phyloP scores from a whole-genome alignment of 2,113 vertebrate species.

The Candoia aspera region DNA sequence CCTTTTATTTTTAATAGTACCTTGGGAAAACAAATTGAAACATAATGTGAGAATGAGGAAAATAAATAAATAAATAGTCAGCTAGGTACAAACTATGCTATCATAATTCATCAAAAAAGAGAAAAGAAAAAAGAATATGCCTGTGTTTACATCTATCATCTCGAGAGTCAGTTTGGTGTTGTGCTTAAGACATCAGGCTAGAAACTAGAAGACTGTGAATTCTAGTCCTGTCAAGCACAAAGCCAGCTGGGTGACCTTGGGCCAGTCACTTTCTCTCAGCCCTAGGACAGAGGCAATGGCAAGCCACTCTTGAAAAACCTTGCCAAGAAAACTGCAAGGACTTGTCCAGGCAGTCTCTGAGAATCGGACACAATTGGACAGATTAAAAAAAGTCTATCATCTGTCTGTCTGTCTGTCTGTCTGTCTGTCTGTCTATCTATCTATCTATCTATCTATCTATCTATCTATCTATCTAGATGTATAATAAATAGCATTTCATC shows the following conservation, averaged over 20 bases:
- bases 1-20: not conserved
- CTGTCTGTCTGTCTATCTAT: not conserved
- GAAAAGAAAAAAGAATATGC: not conserved
- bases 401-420: not conserved
- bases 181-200: too few species aligned
- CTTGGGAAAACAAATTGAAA: not conserved
- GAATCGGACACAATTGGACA: too few species aligned
- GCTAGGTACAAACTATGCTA: not conserved
- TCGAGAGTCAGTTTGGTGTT: too few species aligned
- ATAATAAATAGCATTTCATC: not conserved
- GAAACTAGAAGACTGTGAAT: too few species aligned
- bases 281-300: too few species aligned
- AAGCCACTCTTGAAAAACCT: too few species aligned
- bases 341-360: too few species aligned
- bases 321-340: too few species aligned
- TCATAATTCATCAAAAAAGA: not conserved
- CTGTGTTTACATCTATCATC: not conserved
- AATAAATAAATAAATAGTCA: not conserved
- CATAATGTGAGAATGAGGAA: not conserved
- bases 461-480: not conserved
- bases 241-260: too few species aligned
- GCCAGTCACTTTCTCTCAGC: too few species aligned
- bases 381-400: too few species aligned
- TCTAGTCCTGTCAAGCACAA: too few species aligned
- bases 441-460: not conserved